Evolutionary conservation across 2,113 vertebrate genomes (phyloP).

Genomic region (Varanus komodoensis): DNA sequence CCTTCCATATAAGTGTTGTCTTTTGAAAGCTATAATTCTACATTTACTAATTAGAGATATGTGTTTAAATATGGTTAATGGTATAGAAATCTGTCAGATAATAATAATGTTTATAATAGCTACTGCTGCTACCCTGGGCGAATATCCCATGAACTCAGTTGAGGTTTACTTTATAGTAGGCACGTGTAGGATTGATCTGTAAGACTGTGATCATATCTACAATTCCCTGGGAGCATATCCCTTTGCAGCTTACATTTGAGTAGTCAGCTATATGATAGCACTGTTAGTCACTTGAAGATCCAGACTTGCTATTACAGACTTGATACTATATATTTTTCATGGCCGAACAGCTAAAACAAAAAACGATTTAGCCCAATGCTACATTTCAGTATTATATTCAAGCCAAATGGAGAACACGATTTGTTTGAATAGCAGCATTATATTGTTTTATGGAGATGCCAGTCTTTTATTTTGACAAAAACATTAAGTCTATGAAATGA

Average conservation of each 20-base stretch:
- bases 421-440: not conserved
- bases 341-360: not conserved
- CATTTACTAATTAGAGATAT: not conserved
- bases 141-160: not conserved
- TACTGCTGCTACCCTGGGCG: not conserved
- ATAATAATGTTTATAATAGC: no score
- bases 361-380: not conserved
- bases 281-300: not conserved
- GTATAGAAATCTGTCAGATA: no score
- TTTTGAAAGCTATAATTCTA: not conserved
- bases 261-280: not conserved
- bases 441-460: not conserved
- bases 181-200: not conserved
- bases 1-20: not conserved
- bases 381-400: slow-evolving; percentile 11
- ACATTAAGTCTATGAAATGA: not conserved
- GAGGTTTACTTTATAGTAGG: not conserved
- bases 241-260: not conserved
- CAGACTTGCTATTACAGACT: not conserved
- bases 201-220: not conserved
- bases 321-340: not conserved
- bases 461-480: slow-evolving; percentile 6
- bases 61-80: no score
- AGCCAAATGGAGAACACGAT: not conserved
- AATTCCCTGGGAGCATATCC: not conserved